Conservation (phyloP, 2,797 vertebrate genomes). For the Betta splendens region DNA sequence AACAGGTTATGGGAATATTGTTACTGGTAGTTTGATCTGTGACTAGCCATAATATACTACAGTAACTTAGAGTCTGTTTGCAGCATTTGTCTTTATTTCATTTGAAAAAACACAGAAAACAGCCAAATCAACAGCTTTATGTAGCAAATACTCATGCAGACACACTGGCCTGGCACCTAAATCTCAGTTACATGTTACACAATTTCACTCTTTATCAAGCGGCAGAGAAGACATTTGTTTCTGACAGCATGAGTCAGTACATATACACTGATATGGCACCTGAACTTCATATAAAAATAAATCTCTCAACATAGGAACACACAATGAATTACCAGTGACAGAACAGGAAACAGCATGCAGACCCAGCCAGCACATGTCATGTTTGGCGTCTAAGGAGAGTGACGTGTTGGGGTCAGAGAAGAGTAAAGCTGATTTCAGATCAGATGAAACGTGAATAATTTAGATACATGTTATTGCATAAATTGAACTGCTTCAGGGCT, state of each 20-base stretch:
- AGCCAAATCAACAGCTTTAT: constrained; percentile 45
- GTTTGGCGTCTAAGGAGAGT: constrained; percentile 7
- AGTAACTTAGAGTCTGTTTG: too few relatives aligned
- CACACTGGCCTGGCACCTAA: constrained; percentile 86
- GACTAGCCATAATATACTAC: too few relatives aligned
- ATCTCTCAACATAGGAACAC: constrained; percentile 63
- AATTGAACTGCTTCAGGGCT: not conserved
- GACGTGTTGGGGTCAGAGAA: constrained; percentile 9
- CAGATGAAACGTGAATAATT: constrained; percentile 4
- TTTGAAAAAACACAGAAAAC: constrained; percentile 49
- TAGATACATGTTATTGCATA: not conserved
- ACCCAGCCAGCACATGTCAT: constrained; percentile 20
- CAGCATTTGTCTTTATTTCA: constrained; percentile 51
- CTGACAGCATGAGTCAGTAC: constrained; percentile 79
- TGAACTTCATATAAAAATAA: constrained; percentile 82
- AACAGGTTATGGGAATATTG: too few relatives aligned
- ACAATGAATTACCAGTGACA: constrained; percentile 42
- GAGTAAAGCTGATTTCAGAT: not conserved
- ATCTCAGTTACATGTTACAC: constrained; percentile 81
- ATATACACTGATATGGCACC: constrained; percentile 86
- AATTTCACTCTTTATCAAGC: constrained; percentile 70
- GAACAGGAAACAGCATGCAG: constrained; percentile 28
- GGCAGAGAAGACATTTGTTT: constrained; percentile 54
- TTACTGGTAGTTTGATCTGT: too few relatives aligned
- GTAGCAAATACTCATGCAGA: constrained; percentile 81